These are phyloP conservation scores for Cosmia trapezina DNA, from an alignment of 2,888 invertebrate species.

Conservation along the genomic window DNA sequence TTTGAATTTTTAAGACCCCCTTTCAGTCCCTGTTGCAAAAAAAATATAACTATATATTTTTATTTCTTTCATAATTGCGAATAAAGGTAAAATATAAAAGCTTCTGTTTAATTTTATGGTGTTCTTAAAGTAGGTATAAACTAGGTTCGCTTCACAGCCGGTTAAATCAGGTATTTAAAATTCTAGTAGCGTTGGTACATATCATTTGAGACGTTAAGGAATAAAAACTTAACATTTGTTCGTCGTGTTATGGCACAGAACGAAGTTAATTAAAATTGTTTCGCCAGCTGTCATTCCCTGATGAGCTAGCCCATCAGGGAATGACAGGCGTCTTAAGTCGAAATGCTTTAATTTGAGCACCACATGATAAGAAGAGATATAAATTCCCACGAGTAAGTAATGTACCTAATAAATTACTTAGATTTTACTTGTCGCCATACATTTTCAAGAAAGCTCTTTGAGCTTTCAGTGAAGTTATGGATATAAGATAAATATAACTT, in stretches of 20 bases:
- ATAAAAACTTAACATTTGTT: slow-evolving; percentile 59
- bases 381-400: slow-evolving; percentile 27
- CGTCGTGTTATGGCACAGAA: slow-evolving; percentile 68
- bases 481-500: slow-evolving; percentile 32
- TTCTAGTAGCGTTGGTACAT: slow-evolving; percentile 64
- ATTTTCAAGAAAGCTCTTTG: slow-evolving; percentile 40
- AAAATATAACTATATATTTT: too few relatives aligned
- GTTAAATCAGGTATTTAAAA: slow-evolving; percentile 65
- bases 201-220: slow-evolving; percentile 67
- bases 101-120: slow-evolving; percentile 50
- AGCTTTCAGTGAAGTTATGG: slow-evolving; percentile 33
- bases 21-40: too few relatives aligned
- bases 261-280: slow-evolving; percentile 62
- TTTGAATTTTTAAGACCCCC: too few relatives aligned
- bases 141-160: slow-evolving; percentile 33
- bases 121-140: not conserved
- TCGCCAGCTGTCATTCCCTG: not conserved
- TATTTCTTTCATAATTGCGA: too few relatives aligned
- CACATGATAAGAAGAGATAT: slow-evolving; percentile 20
- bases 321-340: slow-evolving; percentile 3
- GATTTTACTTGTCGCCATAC: slow-evolving; percentile 15
- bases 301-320: not conserved
- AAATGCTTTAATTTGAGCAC: slow-evolving; percentile 16
- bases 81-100: slow-evolving; percentile 40
- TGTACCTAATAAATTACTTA: slow-evolving; percentile 31